Evolutionary conservation across 2,888 invertebrate genomes (phyloP).

Genomic region (Eulithis testata): DNA sequence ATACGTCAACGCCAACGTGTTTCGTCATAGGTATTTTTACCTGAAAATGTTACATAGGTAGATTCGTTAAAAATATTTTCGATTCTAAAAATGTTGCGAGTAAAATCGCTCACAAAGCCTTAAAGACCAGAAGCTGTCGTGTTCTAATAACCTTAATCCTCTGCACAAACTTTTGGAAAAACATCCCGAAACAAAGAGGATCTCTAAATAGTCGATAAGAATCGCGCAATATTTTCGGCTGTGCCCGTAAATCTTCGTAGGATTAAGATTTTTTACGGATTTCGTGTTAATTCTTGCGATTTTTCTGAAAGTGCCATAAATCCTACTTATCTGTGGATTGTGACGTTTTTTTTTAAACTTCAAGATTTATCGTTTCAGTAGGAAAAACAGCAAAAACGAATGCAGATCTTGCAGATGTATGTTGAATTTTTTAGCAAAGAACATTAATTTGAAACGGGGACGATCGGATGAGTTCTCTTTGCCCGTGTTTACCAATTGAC

Average conservation of each 20-base stretch:
- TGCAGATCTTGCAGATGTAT: not conserved
- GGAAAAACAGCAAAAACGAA: slow-evolving; percentile 11
- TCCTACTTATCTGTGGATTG: slow-evolving; percentile 41
- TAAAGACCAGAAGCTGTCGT: not conserved
- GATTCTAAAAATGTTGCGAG: not conserved
- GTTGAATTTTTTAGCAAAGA: not conserved
- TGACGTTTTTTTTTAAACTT: slow-evolving; percentile 42
- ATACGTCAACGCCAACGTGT: too few relatives aligned
- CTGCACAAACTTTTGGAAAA: slow-evolving; percentile 18
- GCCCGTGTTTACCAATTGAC: not conserved
- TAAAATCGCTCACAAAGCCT: not conserved
- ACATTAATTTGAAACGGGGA: not conserved
- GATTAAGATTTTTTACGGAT: slow-evolving; percentile 42
- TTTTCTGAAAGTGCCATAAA: slow-evolving; percentile 38
- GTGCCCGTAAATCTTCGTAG: slow-evolving; percentile 28
- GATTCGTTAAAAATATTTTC: too few relatives aligned
- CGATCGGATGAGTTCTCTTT: not conserved
- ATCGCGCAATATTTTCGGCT: slow-evolving; percentile 28
- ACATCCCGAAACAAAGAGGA: slow-evolving; percentile 17
- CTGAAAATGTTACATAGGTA: too few relatives aligned
- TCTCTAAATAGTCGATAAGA: slow-evolving; percentile 27
- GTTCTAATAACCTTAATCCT: slow-evolving; percentile 5
- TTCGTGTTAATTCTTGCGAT: slow-evolving; percentile 42
- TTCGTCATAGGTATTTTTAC: too few relatives aligned
- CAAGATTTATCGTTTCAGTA: slow-evolving; percentile 36